Evolutionary conservation across 2,888 invertebrate genomes (phyloP).

Genomic region (Lasius platythorax): DNA sequence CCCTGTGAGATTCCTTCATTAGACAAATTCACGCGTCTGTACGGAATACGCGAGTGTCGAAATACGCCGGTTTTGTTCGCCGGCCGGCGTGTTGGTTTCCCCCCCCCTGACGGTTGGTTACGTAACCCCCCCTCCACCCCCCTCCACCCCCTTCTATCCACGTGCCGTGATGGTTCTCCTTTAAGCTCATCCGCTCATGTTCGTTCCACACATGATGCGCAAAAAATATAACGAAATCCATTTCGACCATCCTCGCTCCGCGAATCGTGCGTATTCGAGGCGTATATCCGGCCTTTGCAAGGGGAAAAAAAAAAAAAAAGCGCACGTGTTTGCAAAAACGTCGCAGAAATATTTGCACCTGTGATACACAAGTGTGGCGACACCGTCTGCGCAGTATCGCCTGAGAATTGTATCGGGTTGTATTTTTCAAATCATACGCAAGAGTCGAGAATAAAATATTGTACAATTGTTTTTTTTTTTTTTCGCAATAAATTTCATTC

Average conservation of each 20-base stretch:
- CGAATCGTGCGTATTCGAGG: too few relatives aligned
- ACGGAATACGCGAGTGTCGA: not conserved
- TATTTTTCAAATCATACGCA: not conserved
- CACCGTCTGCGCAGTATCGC: not conserved
- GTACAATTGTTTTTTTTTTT: not conserved
- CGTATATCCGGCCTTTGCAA: not conserved
- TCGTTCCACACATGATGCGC: not conserved
- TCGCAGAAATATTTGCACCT: not conserved
- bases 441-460: not conserved
- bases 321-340: not conserved
- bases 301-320: not conserved
- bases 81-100: not conserved
- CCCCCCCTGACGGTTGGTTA: constrained; percentile 8
- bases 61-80: not conserved
- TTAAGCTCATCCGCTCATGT: constrained; percentile 21
- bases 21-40: not conserved
- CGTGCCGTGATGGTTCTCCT: constrained; percentile 34
- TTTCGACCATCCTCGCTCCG: not conserved
- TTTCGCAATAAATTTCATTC: not conserved
- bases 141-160: not conserved
- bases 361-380: not conserved
- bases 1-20: not conserved
- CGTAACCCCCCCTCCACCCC: constrained; percentile 2
- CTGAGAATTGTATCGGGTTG: not conserved
- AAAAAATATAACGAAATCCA: constrained; percentile 20